Evolutionary conservation across 2,797 vertebrate species (phyloP).

Genomic region (Molossus alvarezi): DNA sequence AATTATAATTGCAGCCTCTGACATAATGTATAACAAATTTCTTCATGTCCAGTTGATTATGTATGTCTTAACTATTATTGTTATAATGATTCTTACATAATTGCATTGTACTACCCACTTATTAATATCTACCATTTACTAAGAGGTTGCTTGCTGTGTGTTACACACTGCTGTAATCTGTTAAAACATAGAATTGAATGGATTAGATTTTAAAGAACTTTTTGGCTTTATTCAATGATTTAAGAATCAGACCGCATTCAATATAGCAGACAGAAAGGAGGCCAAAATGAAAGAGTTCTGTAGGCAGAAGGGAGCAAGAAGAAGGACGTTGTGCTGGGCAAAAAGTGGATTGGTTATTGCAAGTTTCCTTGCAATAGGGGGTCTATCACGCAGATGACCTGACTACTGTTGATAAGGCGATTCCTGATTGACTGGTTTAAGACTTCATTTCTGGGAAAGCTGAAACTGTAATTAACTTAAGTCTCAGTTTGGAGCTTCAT

Average conservation of each 20-base stretch:
- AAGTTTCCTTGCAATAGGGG: background rate
- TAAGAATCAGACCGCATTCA: background rate
- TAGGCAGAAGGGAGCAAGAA: background rate
- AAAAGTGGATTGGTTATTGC: background rate
- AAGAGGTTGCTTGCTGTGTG: background rate
- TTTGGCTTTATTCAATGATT: background rate
- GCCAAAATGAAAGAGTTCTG: background rate
- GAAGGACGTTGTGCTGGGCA: background rate
- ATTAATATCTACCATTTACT: background rate
- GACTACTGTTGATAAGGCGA: background rate
- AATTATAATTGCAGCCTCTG: constrained; percentile 38
- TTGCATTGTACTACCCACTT: background rate
- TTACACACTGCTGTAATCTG: background rate
- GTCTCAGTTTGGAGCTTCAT: background rate
- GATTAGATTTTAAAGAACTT: background rate
- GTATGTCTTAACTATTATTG: background rate
- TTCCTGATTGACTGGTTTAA: background rate
- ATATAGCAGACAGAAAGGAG: background rate
- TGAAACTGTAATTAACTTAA: background rate
- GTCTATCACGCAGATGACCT: background rate
- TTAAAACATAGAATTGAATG: background rate
- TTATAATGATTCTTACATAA: background rate
- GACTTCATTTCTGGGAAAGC: background rate
- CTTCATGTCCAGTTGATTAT: background rate
- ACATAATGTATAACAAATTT: constrained; percentile 9